Base-by-base conservation (phyloP, 2,888 invertebrate genomes). In the Drosophila suboccidentalis region DNA sequence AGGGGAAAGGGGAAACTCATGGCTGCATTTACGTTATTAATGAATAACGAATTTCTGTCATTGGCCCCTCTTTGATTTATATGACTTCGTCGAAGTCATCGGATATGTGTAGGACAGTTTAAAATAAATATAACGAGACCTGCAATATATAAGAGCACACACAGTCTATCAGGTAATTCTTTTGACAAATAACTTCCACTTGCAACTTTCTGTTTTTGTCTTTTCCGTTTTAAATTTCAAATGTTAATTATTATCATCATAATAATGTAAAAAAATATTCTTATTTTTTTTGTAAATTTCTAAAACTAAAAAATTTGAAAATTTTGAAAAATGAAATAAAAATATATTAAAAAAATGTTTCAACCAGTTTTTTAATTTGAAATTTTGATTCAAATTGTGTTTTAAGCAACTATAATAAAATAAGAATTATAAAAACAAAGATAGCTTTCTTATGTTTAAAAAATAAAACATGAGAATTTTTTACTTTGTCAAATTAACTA, bases 1-100 rank as follows among this genome's bases (percentile, higher is more conserved):
- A 22, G 32, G 50, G 58, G 46, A 1, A 2, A 26, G 15, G 15
- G 17, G 13, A 69, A 73, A 70, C 44, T 73, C 67, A 65, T 65
- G 65, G 54, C 58, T 44, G 68, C 71, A 71, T 73, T 78, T 74
- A 61, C 65, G 80, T 81, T 81, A 81, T 81, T 81, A 82, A 81
- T 81, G 82, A 80, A 78, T 71, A 61, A 78, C 26, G 81, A 75
- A 78, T 78, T 73, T 65, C 71, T 78, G 72, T 58, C 58, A 71
- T 49, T 68, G 62, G 47, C 49, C 69, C 59, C 43, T 60, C 70
- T 70, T 73, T 80, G 82, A 78, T 80, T 80, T 68, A 77, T 77
- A 54, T 22, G 57, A 64, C 61, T 51, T 71, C 50, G 36, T 64
- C 26, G 46, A 41, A 44, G 17, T 19, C 39, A 46, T 29, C 41